These are phyloP conservation scores for Uromys caudimaculatus DNA, from an alignment of 2,797 vertebrate species.

Conservation along the genomic window DNA sequence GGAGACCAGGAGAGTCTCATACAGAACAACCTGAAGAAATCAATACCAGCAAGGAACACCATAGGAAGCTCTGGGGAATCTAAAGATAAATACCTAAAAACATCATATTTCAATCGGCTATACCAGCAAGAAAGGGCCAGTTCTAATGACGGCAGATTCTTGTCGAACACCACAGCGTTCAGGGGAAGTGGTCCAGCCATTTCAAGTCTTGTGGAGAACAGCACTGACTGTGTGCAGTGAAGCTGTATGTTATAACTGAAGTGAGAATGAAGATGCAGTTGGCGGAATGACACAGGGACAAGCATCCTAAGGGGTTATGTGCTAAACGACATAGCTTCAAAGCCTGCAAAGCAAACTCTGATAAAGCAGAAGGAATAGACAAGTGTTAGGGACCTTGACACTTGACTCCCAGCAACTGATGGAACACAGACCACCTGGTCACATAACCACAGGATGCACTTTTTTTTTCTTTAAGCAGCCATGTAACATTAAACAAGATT, in stretches of 20 bases:
- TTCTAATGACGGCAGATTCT: background rate
- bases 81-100: background rate
- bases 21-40: background rate
- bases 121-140: background rate
- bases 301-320: background rate
- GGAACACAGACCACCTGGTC: background rate
- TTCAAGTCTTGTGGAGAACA: background rate
- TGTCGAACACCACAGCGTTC: background rate
- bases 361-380: background rate
- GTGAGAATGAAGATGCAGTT: background rate
- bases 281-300: background rate
- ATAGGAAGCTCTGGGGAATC: background rate
- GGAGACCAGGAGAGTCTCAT: background rate
- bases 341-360: background rate
- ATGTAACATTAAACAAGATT: background rate
- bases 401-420: background rate
- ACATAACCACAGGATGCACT: background rate
- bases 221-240: background rate
- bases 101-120: background rate
- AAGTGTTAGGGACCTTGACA: background rate
- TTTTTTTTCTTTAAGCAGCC: background rate
- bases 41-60: background rate
- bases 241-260: background rate
- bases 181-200: background rate
- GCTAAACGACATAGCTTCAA: background rate